Conservation (phyloP, 2,797 vertebrate genomes). For the Myripristis jacobus region DNA sequence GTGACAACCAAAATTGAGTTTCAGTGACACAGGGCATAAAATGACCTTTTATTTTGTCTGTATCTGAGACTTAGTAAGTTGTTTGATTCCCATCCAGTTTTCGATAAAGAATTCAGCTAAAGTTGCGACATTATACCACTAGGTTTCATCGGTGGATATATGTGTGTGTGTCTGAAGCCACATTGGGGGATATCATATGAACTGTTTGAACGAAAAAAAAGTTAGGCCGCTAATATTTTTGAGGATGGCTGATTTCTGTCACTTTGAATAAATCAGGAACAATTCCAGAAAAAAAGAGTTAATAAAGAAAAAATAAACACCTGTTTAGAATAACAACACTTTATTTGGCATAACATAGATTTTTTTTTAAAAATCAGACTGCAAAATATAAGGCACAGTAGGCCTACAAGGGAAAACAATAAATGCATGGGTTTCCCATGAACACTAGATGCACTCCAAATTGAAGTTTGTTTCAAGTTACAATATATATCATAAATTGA, state of each 20-base stretch:
- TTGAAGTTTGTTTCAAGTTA: constrained; percentile 97
- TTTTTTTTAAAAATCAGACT: constrained; percentile 61
- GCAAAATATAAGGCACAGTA: constrained; percentile 74
- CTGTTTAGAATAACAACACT: constrained; percentile 53
- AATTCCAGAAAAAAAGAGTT: constrained; percentile 5
- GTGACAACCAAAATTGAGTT: no score
- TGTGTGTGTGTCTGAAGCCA: no score
- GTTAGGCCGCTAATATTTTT: no score
- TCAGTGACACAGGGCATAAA: no score
- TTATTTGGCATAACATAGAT: constrained; percentile 67
- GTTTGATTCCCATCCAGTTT: no score
- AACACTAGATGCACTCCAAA: constrained; percentile 94
- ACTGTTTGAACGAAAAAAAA: no score
- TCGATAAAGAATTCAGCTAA: no score
- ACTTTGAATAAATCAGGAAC: neutral
- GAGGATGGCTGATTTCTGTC: neutral
- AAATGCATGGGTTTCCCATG: constrained; percentile 88
- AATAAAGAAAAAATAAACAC: constrained; percentile 11
- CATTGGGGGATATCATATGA: no score
- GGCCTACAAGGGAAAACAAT: constrained; percentile 43
- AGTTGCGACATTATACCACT: no score
- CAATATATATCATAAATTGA: constrained; percentile 83
- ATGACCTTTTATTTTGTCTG: no score
- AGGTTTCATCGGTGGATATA: no score
- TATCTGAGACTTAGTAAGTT: no score